Conservation (phyloP, 1,140 invertebrate genomes). For the Euwallacea similis region DNA sequence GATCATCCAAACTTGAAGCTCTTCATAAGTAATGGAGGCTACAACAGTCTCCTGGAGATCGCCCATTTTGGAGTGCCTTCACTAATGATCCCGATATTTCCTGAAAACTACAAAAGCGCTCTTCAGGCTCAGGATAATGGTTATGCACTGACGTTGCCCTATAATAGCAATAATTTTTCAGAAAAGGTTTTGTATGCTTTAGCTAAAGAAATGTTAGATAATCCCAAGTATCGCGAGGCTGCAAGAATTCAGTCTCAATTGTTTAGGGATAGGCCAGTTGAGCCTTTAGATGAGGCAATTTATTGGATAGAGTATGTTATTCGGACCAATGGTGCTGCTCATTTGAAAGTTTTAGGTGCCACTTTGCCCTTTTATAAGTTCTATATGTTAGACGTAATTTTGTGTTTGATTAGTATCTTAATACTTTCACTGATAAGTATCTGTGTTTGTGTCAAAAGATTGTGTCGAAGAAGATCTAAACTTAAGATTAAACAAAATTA, state of each 20-base stretch:
- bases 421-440: too few relatives aligned
- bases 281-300: conserved; percentile 52
- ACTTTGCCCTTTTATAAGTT: conserved; percentile 38
- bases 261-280: conserved; percentile 51
- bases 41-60: conserved; percentile 69
- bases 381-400: conserved; percentile 39
- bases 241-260: background rate
- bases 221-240: conserved; percentile 39
- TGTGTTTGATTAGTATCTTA: background rate
- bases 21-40: conserved; percentile 54
- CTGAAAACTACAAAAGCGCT: background rate
- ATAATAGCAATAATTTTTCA: conserved; percentile 30
- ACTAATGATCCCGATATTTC: conserved; percentile 67
- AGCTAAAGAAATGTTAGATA: conserved; percentile 32
- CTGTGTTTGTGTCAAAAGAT: too few relatives aligned
- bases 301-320: conserved; percentile 63
- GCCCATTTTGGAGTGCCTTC: conserved; percentile 70
- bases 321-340: conserved; percentile 55
- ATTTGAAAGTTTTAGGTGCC: conserved; percentile 48
- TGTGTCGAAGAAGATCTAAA: too few relatives aligned
- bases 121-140: conserved; percentile 49
- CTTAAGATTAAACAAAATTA: too few relatives aligned
- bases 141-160: conserved; percentile 51
- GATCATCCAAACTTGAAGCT: conserved; percentile 42
- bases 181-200: conserved; percentile 30